Conservation (phyloP, 2,113 vertebrate species). For the Mesembrinibis cayennensis region DNA sequence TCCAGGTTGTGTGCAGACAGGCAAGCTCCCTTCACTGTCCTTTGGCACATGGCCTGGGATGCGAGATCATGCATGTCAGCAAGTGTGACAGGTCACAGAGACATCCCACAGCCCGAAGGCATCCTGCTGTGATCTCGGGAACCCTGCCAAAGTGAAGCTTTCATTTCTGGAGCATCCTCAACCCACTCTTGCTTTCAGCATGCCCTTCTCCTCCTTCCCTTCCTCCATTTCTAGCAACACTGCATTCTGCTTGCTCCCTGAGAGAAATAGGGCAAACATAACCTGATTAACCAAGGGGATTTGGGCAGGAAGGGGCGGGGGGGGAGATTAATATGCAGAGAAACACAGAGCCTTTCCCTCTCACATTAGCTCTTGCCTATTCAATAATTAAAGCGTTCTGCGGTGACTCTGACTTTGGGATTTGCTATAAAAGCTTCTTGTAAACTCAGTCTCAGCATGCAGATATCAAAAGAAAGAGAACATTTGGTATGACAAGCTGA, state of each 20-base stretch:
- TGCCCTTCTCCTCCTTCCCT: neutral
- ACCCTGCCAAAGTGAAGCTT: neutral
- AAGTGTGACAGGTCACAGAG: neutral
- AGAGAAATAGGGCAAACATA: conserved; percentile 58
- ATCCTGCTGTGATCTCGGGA: neutral
- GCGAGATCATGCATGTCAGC: neutral
- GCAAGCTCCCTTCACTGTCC: neutral
- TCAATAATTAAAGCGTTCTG: conserved; percentile 37
- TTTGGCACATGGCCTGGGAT: neutral
- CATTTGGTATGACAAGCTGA: conserved; percentile 1
- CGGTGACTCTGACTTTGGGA: neutral
- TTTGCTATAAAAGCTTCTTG: conserved; percentile 9
- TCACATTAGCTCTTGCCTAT: neutral
- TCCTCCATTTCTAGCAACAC: neutral
- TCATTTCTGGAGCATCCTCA: neutral
- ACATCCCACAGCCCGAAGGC: neutral
- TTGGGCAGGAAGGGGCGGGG: neutral
- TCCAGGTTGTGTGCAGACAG: rapidly evolving
- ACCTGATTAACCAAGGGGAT: conserved; percentile 60
- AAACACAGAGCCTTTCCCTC: conserved; percentile 11
- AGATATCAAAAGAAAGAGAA: conserved; percentile 22
- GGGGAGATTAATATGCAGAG: neutral
- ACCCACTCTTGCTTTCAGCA: neutral
- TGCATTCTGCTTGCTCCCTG: neutral
- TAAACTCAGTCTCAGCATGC: neutral